Percentiles rank a stretch among this genome's conserved stretches.
phyloP scores from a whole-genome alignment of 2,888 invertebrate species.

The Nymphalis c-album region DNA sequence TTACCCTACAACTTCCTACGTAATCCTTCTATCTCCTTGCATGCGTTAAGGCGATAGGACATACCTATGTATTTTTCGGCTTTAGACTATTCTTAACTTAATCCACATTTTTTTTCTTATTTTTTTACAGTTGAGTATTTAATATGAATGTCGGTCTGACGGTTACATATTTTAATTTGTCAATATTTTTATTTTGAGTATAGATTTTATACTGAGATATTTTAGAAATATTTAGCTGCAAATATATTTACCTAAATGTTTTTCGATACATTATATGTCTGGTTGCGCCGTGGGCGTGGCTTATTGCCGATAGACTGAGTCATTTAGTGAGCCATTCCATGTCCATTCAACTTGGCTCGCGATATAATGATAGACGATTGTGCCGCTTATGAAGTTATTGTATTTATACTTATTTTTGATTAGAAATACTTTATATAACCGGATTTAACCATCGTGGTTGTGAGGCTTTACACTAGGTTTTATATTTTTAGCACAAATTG shows the following conservation, averaged over 20 bases:
- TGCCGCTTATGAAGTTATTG: conserved; percentile 22
- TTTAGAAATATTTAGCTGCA: neutral
- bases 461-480: too few species aligned
- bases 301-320: conserved; percentile 22
- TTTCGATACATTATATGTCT: conserved; percentile 22
- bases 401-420: conserved; percentile 10
- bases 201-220: too few species aligned
- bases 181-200: too few species aligned
- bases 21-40: neutral
- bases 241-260: conserved; percentile 1
- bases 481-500: too few species aligned
- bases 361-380: conserved; percentile 25
- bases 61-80: neutral
- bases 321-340: conserved; percentile 33
- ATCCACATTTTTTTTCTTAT: neutral
- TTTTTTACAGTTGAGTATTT: neutral
- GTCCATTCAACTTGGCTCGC: conserved; percentile 36
- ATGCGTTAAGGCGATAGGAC: neutral
- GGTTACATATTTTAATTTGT: too few species aligned
- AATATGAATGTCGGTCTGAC: neutral
- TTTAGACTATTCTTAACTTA: neutral
- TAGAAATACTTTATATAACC: neutral
- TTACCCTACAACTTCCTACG: neutral
- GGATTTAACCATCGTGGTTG: too few species aligned
- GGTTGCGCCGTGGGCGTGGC: conserved; percentile 17